Percentiles rank a stretch among this genome's conserved stretches.
Evolutionary conservation across 2,113 vertebrate species (phyloP).

Genomic region (Fulmarus glacialis): DNA sequence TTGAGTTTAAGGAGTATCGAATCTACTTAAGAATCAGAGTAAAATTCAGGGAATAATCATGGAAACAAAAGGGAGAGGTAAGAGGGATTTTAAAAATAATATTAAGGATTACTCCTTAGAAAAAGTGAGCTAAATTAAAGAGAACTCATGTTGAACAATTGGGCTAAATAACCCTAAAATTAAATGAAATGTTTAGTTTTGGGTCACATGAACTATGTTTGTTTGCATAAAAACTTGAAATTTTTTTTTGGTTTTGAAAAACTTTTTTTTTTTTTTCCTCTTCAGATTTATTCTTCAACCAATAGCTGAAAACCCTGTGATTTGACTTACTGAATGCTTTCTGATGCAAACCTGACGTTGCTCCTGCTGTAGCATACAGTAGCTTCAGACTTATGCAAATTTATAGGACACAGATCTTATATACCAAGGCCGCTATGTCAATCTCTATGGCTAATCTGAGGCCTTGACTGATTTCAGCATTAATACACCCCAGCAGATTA

Average conservation of each 20-base stretch:
- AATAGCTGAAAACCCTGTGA: neutral
- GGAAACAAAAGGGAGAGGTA: neutral
- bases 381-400: neutral
- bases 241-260: neutral
- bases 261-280: rapidly evolving
- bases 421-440: neutral
- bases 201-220: neutral
- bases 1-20: neutral
- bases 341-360: neutral
- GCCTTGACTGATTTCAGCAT: neutral
- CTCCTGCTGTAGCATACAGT: neutral
- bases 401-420: neutral
- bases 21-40: neutral
- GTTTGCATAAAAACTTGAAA: neutral
- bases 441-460: neutral
- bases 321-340: neutral
- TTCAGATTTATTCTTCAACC: neutral
- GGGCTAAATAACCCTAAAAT: neutral
- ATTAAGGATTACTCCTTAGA: neutral
- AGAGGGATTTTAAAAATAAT: neutral
- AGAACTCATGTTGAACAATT: neutral
- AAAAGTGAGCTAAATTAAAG: neutral
- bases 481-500: neutral
- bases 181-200: neutral
- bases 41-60: neutral